A percentile compares a stretch with the other conserved stretches of the same genome.
Conservation (phyloP, 2,888 invertebrate species). For the Sesamia inferens region DNA sequence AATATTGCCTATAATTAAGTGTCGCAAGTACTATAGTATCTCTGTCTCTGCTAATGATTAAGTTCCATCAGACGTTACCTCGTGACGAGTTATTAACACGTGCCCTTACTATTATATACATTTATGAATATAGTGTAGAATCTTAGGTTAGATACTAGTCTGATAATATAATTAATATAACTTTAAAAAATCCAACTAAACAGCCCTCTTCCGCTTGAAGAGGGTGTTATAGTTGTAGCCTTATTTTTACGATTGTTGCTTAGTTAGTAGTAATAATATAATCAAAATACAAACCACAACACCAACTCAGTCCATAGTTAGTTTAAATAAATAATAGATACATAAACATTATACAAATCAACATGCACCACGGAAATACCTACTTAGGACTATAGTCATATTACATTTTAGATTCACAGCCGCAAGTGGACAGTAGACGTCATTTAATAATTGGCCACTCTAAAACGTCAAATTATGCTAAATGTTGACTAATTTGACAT, state of each 20-base stretch:
- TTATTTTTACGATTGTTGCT: slow-evolving; percentile 64
- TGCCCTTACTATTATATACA: slow-evolving; percentile 33
- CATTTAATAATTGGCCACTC: too few species aligned
- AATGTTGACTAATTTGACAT: too few species aligned
- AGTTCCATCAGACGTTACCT: slow-evolving; percentile 22
- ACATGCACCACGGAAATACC: slow-evolving; percentile 3
- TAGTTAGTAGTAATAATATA: slow-evolving; percentile 54
- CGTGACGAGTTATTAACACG: slow-evolving; percentile 29
- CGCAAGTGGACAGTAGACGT: too few species aligned
- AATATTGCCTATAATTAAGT: slow-evolving; percentile 12
- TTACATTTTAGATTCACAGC: slow-evolving; percentile 3
- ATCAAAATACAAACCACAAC: slow-evolving; percentile 25
- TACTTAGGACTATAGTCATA: not conserved
- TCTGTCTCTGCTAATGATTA: not conserved
- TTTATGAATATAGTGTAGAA: slow-evolving; percentile 22
- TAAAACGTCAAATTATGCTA: too few species aligned
- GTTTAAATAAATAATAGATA: not conserved
- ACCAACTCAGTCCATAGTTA: slow-evolving; percentile 26
- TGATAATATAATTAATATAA: slow-evolving; percentile 37
- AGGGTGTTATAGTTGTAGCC: slow-evolving; percentile 62
- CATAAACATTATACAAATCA: not conserved
- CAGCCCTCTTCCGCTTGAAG: slow-evolving; percentile 31
- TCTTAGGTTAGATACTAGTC: slow-evolving; percentile 43
- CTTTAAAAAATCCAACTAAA: slow-evolving; percentile 34
- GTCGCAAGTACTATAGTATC: slow-evolving; percentile 3